These are phyloP conservation scores for Eolophus roseicapilla DNA, from an alignment of 2,113 vertebrate genomes.

Conservation along the genomic window DNA sequence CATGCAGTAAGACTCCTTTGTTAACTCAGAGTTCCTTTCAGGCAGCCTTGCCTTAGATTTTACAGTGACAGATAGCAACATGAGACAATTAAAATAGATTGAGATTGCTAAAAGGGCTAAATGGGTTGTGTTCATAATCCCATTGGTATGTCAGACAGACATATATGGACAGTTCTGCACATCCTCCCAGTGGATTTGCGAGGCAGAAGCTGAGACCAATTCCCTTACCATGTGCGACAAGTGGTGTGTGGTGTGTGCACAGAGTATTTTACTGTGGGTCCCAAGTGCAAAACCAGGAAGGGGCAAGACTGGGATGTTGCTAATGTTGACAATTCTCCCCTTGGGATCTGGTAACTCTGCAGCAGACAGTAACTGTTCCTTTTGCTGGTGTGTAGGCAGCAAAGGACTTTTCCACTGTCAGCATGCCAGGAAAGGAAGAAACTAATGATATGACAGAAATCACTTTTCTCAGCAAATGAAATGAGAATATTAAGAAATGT, in stretches of 20 bases:
- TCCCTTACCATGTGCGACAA: accelerated
- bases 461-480: background rate
- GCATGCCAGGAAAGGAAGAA: background rate
- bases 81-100: background rate
- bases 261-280: accelerated
- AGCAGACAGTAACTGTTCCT: background rate
- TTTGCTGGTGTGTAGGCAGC: background rate
- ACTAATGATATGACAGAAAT: background rate
- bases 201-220: background rate
- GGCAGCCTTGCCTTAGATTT: background rate
- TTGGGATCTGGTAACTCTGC: background rate
- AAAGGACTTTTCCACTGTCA: background rate
- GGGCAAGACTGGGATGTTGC: background rate
- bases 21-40: background rate
- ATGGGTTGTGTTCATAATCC: background rate
- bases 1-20: background rate
- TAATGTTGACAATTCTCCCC: background rate
- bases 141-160: background rate
- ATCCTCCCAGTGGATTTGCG: background rate
- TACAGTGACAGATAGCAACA: background rate
- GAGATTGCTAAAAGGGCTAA: background rate
- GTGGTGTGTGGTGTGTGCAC: background rate
- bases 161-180: background rate
- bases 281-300: background rate
- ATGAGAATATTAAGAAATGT: background rate